Evolutionary conservation across 2,113 vertebrate species (phyloP).

Genomic region (Picathartes gymnocephalus): DNA sequence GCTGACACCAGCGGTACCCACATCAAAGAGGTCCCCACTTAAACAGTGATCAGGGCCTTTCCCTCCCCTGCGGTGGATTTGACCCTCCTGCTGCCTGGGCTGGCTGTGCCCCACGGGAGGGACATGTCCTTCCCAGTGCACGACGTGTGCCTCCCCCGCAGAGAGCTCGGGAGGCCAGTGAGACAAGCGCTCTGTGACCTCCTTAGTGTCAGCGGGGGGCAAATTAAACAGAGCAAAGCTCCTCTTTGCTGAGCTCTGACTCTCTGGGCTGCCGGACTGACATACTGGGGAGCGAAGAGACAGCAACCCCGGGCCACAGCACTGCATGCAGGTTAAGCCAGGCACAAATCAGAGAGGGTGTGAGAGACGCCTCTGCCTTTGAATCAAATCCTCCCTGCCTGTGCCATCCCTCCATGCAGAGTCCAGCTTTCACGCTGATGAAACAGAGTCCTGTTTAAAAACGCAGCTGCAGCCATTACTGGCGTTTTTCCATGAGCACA

Average conservation of each 20-base stretch:
- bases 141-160: not conserved
- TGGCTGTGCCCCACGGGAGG: rapidly evolving
- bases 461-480: not conserved
- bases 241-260: not conserved
- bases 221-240: not conserved
- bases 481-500: not conserved
- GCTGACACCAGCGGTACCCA: not conserved
- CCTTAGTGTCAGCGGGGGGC: not conserved
- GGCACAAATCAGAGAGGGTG: not conserved
- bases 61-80: rapidly evolving
- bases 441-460: conserved; percentile 46
- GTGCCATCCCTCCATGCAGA: not conserved
- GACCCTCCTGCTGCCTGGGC: not conserved
- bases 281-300: not conserved
- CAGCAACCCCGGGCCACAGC: not conserved
- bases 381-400: not conserved
- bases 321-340: not conserved
- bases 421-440: not conserved
- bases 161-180: not conserved
- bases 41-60: not conserved
- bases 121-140: not conserved
- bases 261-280: not conserved
- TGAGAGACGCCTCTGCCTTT: not conserved
- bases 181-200: not conserved
- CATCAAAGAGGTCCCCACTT: not conserved